These are phyloP conservation scores for Oscheius myriophilus DNA, from an alignment of 2,888 invertebrate species.

Conservation along the genomic window DNA sequence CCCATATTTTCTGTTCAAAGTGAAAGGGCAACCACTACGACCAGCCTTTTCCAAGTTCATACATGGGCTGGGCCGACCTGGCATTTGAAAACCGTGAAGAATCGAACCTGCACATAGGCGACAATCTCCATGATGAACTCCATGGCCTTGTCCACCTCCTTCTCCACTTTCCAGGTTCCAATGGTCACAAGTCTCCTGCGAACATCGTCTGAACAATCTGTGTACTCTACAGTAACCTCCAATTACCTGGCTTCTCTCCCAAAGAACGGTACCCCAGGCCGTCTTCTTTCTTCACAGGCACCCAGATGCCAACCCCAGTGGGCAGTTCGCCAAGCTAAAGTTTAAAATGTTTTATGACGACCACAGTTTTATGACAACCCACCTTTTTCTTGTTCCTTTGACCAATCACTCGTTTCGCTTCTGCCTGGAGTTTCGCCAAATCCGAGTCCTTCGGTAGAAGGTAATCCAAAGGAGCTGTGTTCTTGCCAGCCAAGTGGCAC, in stretches of 20 bases:
- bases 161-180: slow-evolving; percentile 53
- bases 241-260: slow-evolving; percentile 76
- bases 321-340: slow-evolving; percentile 79
- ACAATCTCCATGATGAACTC: slow-evolving; percentile 37
- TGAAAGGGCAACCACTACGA: too few relatives aligned
- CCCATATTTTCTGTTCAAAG: too few relatives aligned
- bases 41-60: too few relatives aligned
- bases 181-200: slow-evolving; percentile 76
- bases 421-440: not conserved
- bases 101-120: slow-evolving; percentile 26
- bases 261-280: slow-evolving; percentile 80
- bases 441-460: slow-evolving; percentile 6
- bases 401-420: slow-evolving; percentile 11
- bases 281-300: slow-evolving; percentile 82
- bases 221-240: not conserved
- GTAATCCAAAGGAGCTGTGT: not conserved
- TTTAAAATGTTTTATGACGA: not conserved
- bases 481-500: slow-evolving; percentile 31
- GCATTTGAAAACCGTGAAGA: too few relatives aligned
- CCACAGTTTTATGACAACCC: not conserved
- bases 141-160: slow-evolving; percentile 16
- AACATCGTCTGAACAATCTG: slow-evolving; percentile 16
- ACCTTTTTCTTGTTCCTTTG: slow-evolving; percentile 20
- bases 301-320: slow-evolving; percentile 85
- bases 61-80: too few relatives aligned